These are phyloP conservation scores for Platygyra sinensis DNA, from an alignment of 64 coral and sea anemone genomes.

Conservation along the genomic window DNA sequence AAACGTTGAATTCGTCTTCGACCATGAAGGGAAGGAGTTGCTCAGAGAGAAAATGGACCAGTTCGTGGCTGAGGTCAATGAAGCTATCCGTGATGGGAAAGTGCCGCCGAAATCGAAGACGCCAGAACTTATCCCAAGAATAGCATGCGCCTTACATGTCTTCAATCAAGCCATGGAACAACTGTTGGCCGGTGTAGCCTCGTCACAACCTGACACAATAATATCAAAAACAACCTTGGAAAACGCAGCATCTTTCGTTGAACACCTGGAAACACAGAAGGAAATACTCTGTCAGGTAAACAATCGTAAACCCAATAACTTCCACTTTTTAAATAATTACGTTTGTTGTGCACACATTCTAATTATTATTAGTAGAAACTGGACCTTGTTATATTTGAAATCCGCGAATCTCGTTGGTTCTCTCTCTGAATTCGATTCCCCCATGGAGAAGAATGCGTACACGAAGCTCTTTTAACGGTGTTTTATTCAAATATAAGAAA, in stretches of 20 bases:
- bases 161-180: conserved; percentile 16
- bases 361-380: too few relatives aligned
- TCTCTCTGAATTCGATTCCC: too few relatives aligned
- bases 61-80: conserved; percentile 31
- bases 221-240: neutral
- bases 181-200: neutral
- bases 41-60: conserved; percentile 12
- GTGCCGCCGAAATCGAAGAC: conserved; percentile 38
- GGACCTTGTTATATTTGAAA: too few relatives aligned
- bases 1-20: neutral
- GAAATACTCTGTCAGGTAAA: conserved; percentile 40
- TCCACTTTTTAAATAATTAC: too few relatives aligned
- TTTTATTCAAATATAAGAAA: too few relatives aligned
- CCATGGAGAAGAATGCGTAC: too few relatives aligned
- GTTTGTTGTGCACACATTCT: too few relatives aligned
- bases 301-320: too few relatives aligned
- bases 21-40: neutral
- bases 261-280: conserved; percentile 29
- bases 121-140: conserved; percentile 24
- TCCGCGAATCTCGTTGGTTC: too few relatives aligned
- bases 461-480: too few relatives aligned
- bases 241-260: conserved; percentile 2
- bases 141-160: conserved; percentile 32
- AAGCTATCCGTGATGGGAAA: neutral
- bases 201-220: neutral